Evolutionary conservation across 30 jellyfish, hydroid and myxozoan genomes (phyloP), one percentile per base, ranked within the genome.

Genomic region (Aurelia sp.): DNA sequence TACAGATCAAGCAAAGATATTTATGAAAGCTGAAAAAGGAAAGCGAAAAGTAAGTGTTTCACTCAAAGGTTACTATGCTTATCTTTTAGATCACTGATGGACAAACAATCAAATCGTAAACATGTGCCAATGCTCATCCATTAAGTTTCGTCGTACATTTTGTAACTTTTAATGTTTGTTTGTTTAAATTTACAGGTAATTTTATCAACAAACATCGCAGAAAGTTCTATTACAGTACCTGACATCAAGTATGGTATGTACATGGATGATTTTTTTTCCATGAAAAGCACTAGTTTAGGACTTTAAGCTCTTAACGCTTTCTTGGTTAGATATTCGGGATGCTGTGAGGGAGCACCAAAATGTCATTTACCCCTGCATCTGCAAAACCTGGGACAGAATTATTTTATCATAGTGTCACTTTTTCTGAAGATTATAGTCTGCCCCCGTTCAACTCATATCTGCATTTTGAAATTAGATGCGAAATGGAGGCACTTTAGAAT

Each of bases 201-300:
- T 48, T 77, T 96, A 35, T 87, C 99, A 47, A 96, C 99, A 20
- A 96, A 96, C 62, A 96, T 96, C 58, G 99, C 99, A 6, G 99
- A 96, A 65, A 96, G 99, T 75, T 96, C 99, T 0, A 96, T 96
- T 33, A 96, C 99, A 12, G 96, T 96, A 18, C 99, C 99, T 1
- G 99, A 96, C 66, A 91, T 96, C 47, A 89, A 91, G 76, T 96
- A 96, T 72, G 99, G 99, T 91, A 88, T 10, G 90, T 13, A 18
- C 20, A 20, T 70, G 13, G 8, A 44, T 44, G 10, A 44, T 76
- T 17, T n/a, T 17, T 52, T 4, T 81, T 1, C 20, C 74, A 21
- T 61, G 31, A 16, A 20, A 58, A 60, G 41, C 5, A 37, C 47
- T 11, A 20, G 58, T 16, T 48, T 18, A 6, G 50, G 30, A 52